Conservation (phyloP, 2,888 invertebrate species). For the Ennomos quercinarius region DNA sequence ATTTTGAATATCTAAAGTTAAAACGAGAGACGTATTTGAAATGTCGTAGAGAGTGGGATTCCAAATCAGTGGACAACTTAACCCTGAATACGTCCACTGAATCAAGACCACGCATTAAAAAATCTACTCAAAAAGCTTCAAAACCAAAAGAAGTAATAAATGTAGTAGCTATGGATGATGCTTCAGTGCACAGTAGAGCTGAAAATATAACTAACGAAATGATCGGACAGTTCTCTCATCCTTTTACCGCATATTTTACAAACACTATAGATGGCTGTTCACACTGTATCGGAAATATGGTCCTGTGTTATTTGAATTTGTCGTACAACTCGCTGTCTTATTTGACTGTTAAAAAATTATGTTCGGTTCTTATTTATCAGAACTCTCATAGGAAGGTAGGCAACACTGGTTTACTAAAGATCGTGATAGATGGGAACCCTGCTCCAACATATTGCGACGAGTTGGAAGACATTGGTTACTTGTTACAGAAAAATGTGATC, state of each 20-base stretch:
- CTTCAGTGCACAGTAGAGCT: slow-evolving; percentile 42
- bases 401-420: slow-evolving; percentile 53
- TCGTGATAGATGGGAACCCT: slow-evolving; percentile 62
- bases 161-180: slow-evolving; percentile 26
- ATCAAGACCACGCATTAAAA: slow-evolving; percentile 34
- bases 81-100: no score
- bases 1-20: slow-evolving; percentile 42
- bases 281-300: slow-evolving; percentile 58
- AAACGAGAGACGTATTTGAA: slow-evolving; percentile 33
- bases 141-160: slow-evolving; percentile 34
- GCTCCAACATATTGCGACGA: slow-evolving; percentile 53
- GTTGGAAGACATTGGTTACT: slow-evolving; percentile 41
- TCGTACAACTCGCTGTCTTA: slow-evolving; percentile 61
- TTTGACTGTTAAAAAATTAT: slow-evolving; percentile 50
- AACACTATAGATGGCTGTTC: slow-evolving; percentile 40
- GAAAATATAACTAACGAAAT: slow-evolving; percentile 47
- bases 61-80: slow-evolving; percentile 38
- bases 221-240: slow-evolving; percentile 53
- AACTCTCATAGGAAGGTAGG: slow-evolving; percentile 36
- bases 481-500: slow-evolving; percentile 40
- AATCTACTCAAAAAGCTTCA: slow-evolving; percentile 36
- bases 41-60: slow-evolving; percentile 33
- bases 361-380: slow-evolving; percentile 54
- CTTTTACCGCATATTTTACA: slow-evolving; percentile 43
- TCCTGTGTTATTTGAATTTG: slow-evolving; percentile 62